phyloP scores from a whole-genome alignment of 2,888 invertebrate genomes.

The Sclerodermus sp. region DNA sequence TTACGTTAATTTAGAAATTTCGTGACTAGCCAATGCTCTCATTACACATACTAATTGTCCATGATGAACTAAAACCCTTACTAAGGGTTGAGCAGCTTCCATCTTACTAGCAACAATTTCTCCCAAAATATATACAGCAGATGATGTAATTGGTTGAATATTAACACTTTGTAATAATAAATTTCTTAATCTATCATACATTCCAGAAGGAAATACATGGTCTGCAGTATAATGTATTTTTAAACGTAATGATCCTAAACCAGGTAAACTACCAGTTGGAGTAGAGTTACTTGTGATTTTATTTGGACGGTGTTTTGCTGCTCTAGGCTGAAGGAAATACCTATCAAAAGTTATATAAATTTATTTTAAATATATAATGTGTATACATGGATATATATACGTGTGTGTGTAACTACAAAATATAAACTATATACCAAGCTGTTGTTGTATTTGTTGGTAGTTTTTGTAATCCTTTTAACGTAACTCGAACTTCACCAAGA shows the following conservation, averaged over 20 bases:
- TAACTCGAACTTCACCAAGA: constrained; percentile 84
- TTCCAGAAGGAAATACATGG: constrained; percentile 82
- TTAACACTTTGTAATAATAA: constrained; percentile 74
- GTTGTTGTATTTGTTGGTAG: constrained; percentile 65
- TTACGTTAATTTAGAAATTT: constrained; percentile 88
- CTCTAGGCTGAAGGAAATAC: constrained; percentile 77
- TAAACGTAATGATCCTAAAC: constrained; percentile 80
- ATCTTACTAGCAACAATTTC: constrained; percentile 85
- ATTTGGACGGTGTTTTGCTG: constrained; percentile 63
- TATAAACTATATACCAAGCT: constrained; percentile 70
- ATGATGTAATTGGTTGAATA: constrained; percentile 75
- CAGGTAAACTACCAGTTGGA: constrained; percentile 73
- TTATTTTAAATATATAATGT: not conserved
- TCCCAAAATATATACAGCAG: constrained; percentile 81
- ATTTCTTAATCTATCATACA: constrained; percentile 77
- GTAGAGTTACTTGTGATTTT: constrained; percentile 67
- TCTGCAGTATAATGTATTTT: constrained; percentile 87
- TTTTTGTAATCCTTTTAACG: constrained; percentile 70
- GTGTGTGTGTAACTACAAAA: too few relatives aligned
- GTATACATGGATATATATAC: not conserved
- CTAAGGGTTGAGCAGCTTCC: constrained; percentile 87
- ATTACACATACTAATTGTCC: constrained; percentile 84
- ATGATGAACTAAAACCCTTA: constrained; percentile 83
- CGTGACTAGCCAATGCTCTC: constrained; percentile 79
- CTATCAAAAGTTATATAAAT: constrained; percentile 54